Evolutionary conservation across 2,888 invertebrate species (phyloP).

Genomic region (Cremastinae sp.): DNA sequence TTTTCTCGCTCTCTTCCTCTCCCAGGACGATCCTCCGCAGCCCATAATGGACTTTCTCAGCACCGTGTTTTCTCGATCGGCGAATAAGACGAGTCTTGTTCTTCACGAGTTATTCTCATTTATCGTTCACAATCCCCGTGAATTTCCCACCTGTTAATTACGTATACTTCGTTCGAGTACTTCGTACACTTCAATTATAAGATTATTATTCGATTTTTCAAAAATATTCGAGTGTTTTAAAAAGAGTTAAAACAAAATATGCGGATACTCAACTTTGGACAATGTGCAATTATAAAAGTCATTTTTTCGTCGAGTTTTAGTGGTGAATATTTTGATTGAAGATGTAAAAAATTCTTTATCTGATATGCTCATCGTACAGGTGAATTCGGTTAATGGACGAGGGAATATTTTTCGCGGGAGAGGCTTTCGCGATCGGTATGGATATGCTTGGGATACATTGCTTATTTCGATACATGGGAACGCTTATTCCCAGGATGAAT

Average conservation of each 20-base stretch:
- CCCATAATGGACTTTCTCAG: constrained; percentile 15
- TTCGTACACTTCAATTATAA: too few species aligned
- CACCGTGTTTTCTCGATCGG: constrained; percentile 21
- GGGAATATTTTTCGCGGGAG: constrained; percentile 22
- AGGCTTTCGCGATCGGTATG: constrained; percentile 30
- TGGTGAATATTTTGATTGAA: too few species aligned
- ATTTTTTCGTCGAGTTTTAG: too few species aligned
- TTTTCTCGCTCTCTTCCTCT: constrained; percentile 26
- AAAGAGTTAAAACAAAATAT: too few species aligned
- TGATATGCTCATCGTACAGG: too few species aligned
- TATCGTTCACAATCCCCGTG: constrained; percentile 61
- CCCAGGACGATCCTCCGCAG: not conserved
- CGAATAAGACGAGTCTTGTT: not conserved
- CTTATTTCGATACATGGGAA: constrained; percentile 38
- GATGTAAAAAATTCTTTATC: too few species aligned
- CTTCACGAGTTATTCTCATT: constrained; percentile 53
- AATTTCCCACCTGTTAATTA: too few species aligned
- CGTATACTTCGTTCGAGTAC: too few species aligned
- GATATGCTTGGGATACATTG: constrained; percentile 43
- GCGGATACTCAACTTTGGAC: too few species aligned
- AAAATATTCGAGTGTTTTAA: too few species aligned
- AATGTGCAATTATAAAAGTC: too few species aligned
- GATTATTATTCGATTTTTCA: too few species aligned
- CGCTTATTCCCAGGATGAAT: constrained; percentile 7
- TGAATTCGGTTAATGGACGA: not conserved